A percentile compares a stretch with the other conserved stretches of the same genome.
Conservation (phyloP, 2,797 vertebrate species). For the Benthosema pterotum region DNA sequence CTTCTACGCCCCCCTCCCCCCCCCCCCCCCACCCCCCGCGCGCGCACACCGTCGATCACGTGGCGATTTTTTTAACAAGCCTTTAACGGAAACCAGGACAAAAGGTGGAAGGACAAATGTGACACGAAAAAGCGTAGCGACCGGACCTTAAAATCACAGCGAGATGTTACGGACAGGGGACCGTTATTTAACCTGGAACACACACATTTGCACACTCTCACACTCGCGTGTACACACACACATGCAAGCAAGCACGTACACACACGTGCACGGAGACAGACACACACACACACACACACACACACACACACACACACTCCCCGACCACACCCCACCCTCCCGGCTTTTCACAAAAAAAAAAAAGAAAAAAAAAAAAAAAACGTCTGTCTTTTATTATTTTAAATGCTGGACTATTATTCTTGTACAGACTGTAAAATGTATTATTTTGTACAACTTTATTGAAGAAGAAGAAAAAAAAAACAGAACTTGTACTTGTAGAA, state of each 20-base stretch:
- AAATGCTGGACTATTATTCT: constrained; percentile 88
- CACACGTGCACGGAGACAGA: constrained; percentile 3
- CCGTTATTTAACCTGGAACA: neutral
- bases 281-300: constrained; percentile 8
- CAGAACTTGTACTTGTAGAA: constrained; percentile 87
- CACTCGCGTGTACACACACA: constrained; percentile 17
- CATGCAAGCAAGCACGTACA: constrained; percentile 13
- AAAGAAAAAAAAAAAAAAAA: too few species aligned
- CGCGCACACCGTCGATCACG: constrained; percentile 83
- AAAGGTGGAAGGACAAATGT: too few species aligned
- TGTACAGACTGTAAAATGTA: constrained; percentile 92
- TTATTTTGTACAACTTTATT: constrained; percentile 92
- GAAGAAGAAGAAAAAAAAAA: constrained; percentile 79
- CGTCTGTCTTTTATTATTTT: constrained; percentile 75
- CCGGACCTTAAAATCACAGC: too few species aligned
- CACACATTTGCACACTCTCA: constrained; percentile 4
- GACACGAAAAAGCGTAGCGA: too few species aligned
- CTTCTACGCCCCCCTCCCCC: constrained; percentile 1
- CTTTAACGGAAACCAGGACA: too few species aligned
- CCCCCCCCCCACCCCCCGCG: constrained; percentile 43
- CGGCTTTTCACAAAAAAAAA: too few species aligned
- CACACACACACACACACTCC: neutral
- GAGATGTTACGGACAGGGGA: too few species aligned
- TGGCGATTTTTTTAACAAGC: constrained; percentile 60
- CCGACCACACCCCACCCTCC: constrained; percentile 14